phyloP scores from a whole-genome alignment of 2,797 vertebrate species.

The Nyctibius grandis region DNA sequence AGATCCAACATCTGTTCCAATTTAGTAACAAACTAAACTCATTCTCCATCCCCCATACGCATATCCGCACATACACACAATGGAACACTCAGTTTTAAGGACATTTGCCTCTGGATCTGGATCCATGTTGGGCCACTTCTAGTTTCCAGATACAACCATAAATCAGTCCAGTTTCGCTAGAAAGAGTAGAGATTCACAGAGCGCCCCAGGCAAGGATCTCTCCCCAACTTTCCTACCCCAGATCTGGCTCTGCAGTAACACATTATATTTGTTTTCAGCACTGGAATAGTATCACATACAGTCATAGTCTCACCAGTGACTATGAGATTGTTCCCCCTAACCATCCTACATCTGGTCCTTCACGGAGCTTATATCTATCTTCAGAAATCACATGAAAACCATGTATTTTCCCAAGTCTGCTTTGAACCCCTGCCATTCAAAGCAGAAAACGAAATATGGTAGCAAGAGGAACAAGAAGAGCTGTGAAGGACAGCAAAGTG shows the following conservation, averaged over 20 bases:
- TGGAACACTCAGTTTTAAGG: constrained; percentile 30
- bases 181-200: not conserved
- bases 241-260: not conserved
- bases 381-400: not conserved
- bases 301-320: not conserved
- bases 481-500: not conserved
- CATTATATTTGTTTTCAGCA: constrained; percentile 14
- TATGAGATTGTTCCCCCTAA: not conserved
- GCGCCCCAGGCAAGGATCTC: constrained; percentile 9
- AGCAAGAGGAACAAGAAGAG: not conserved
- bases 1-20: constrained; percentile 31
- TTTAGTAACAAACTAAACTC: constrained; percentile 40
- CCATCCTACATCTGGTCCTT: not conserved
- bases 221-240: constrained; percentile 25
- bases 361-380: not conserved
- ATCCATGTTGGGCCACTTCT: not conserved
- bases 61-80: not conserved
- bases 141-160: constrained; percentile 17
- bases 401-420: not conserved
- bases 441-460: not conserved
- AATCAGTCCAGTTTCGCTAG: constrained; percentile 22
- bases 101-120: constrained; percentile 23
- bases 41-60: not conserved
- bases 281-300: not conserved
- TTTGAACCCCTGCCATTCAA: not conserved